Evolutionary conservation across 2,888 invertebrate species (phyloP).

Genomic region (Parnassius mnemosyne): DNA sequence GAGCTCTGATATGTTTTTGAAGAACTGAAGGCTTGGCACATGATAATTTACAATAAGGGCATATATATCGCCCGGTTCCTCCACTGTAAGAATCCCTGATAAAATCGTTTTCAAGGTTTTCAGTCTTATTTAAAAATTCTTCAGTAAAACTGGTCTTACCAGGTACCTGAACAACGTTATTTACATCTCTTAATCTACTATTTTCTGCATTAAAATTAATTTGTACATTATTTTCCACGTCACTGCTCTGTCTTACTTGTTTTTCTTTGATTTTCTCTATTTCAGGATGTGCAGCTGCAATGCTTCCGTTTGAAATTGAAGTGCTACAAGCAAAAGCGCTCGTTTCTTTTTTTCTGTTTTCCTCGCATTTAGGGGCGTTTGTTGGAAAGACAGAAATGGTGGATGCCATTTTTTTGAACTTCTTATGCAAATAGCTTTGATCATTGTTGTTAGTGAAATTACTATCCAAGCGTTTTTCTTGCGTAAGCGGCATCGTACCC

Average conservation of each 20-base stretch:
- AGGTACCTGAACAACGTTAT: conserved; percentile 73
- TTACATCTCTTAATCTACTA: conserved; percentile 73
- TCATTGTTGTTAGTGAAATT: conserved; percentile 80
- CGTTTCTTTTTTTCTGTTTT: conserved; percentile 57
- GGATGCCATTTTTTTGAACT: conserved; percentile 93
- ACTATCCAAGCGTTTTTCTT: conserved; percentile 74
- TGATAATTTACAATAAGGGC: conserved; percentile 92
- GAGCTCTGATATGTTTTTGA: conserved; percentile 95
- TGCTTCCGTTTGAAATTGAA: conserved; percentile 69
- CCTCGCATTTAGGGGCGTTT: conserved; percentile 55
- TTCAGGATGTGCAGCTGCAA: conserved; percentile 72
- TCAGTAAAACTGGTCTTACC: conserved; percentile 78
- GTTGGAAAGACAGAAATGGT: conserved; percentile 66
- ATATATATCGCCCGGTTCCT: conserved; percentile 86
- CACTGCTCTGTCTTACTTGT: conserved; percentile 50
- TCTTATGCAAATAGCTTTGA: conserved; percentile 93
- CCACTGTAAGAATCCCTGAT: conserved; percentile 70
- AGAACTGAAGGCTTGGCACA: conserved; percentile 96
- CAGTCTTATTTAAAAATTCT: conserved; percentile 79
- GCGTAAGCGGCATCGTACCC: conserved; percentile 74
- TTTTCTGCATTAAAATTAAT: conserved; percentile 74
- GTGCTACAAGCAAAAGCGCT: conserved; percentile 54
- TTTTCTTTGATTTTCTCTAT: conserved; percentile 68
- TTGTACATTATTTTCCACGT: conserved; percentile 76
- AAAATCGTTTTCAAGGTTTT: conserved; percentile 77